Percentiles rank a stretch among this genome's conserved stretches.
These are phyloP conservation scores for Nipponia nippon DNA, from an alignment of 2,113 vertebrate species.

Conservation along the genomic window DNA sequence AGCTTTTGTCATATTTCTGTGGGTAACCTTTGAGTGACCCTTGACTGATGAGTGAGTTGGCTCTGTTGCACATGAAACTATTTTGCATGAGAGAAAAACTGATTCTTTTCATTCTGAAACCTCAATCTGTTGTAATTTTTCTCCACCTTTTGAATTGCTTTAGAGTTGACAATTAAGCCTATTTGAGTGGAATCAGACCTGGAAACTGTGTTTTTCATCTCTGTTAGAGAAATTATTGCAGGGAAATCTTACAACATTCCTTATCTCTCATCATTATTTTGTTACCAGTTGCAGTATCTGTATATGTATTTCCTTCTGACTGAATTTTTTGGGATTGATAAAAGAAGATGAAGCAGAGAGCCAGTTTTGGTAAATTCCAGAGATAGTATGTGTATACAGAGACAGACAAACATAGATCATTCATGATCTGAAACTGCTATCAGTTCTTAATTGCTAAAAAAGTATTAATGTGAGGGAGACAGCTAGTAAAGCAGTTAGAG, in stretches of 20 bases:
- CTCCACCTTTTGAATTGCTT: background rate
- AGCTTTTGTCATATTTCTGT: background rate
- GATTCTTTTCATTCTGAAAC: background rate
- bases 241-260: background rate
- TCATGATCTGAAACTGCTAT: background rate
- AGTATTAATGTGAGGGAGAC: background rate
- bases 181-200: background rate
- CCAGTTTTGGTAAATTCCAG: background rate
- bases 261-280: background rate
- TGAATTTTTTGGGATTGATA: background rate
- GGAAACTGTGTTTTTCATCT: background rate
- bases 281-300: background rate
- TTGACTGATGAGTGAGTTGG: background rate
- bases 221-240: background rate
- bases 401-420: background rate
- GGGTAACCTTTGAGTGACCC: background rate
- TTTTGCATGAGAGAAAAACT: background rate
- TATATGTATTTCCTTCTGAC: background rate
- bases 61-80: background rate
- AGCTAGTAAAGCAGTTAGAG: background rate
- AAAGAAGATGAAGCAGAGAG: background rate
- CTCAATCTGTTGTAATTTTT: background rate
- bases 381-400: background rate
- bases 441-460: background rate
- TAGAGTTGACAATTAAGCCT: background rate